Evolutionary conservation across 2,797 vertebrate species (phyloP).

Genomic region (Sebastes aleutianus): DNA sequence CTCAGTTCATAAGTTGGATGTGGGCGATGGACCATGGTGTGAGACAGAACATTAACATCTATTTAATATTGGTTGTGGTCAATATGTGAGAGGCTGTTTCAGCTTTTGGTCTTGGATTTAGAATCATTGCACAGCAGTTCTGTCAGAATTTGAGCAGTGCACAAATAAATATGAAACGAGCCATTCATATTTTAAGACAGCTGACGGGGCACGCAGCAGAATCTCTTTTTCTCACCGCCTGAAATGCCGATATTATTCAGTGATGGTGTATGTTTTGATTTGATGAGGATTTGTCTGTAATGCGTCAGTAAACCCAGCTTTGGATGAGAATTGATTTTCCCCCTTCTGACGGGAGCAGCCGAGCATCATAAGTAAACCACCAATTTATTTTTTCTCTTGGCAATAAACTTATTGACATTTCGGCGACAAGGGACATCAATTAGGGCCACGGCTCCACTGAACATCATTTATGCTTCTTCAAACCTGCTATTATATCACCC

Average conservation of each 20-base stretch:
- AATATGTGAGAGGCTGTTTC: slow-evolving; percentile 12
- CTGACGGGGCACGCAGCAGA: slow-evolving; percentile 9
- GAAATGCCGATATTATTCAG: slow-evolving; percentile 61
- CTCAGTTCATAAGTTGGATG: neutral
- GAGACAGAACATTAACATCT: slow-evolving; percentile 7
- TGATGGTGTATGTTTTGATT: slow-evolving; percentile 62
- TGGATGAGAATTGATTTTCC: slow-evolving; percentile 70
- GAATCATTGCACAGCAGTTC: slow-evolving; percentile 21
- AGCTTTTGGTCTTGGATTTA: slow-evolving; percentile 14
- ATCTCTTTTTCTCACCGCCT: slow-evolving; percentile 25
- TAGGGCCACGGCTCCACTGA: slow-evolving; percentile 44
- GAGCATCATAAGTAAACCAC: slow-evolving; percentile 65
- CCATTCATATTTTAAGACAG: slow-evolving; percentile 34
- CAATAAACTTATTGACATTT: slow-evolving; percentile 66
- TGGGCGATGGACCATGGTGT: neutral
- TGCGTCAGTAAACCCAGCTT: slow-evolving; percentile 59
- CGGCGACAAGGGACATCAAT: slow-evolving; percentile 62
- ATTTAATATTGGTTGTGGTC: slow-evolving; percentile 18
- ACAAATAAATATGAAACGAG: slow-evolving; percentile 44
- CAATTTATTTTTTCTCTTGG: slow-evolving; percentile 63
- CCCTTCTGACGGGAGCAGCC: slow-evolving; percentile 37
- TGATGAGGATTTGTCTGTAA: slow-evolving; percentile 68
- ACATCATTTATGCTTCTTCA: slow-evolving; percentile 58
- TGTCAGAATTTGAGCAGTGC: slow-evolving; percentile 3
- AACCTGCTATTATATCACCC: slow-evolving; percentile 37